phyloP scores from a whole-genome alignment of 1,140 invertebrate species.

The Drosophila trapezifrons region DNA sequence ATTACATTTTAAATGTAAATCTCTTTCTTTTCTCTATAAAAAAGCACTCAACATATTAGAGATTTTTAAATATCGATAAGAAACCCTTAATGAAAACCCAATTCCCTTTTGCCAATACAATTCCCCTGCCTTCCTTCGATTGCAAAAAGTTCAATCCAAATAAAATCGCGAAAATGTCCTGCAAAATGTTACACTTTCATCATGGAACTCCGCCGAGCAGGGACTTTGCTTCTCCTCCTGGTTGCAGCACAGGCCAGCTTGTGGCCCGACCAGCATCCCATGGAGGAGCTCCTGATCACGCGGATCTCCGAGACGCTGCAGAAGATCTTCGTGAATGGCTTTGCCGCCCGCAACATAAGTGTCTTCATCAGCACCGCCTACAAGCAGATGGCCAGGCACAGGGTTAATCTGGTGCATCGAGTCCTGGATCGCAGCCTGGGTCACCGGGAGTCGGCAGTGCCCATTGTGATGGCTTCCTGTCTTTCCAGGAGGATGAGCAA shows the following conservation, averaged over 20 bases:
- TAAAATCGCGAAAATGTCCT: constrained; percentile 14
- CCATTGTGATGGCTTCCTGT: constrained; percentile 32
- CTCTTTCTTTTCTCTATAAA: not conserved
- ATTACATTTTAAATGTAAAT: not conserved
- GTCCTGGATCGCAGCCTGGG: constrained; percentile 22
- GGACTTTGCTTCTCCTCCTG: not conserved
- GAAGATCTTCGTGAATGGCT: constrained; percentile 27
- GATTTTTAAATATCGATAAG: not conserved
- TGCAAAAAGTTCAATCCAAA: constrained; percentile 5
- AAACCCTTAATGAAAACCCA: not conserved
- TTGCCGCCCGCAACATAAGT: constrained; percentile 34
- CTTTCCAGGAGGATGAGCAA: not conserved
- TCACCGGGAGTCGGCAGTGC: not conserved
- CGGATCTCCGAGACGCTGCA: constrained; percentile 12
- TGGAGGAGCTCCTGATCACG: not conserved
- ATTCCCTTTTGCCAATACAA: constrained; percentile 2
- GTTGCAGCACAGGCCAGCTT: not conserved
- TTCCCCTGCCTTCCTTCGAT: not conserved
- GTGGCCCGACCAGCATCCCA: constrained; percentile 8
- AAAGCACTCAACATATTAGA: not conserved
- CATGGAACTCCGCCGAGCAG: constrained; percentile 8
- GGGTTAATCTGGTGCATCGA: constrained; percentile 2
- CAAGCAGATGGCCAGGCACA: constrained; percentile 14
- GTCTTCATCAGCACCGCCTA: constrained; percentile 43
- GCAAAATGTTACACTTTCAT: not conserved